A percentile compares a stretch with the other conserved stretches of the same genome.
Evolutionary conservation across 2,797 vertebrate genomes (phyloP).

Genomic region (Staurois parvus): DNA sequence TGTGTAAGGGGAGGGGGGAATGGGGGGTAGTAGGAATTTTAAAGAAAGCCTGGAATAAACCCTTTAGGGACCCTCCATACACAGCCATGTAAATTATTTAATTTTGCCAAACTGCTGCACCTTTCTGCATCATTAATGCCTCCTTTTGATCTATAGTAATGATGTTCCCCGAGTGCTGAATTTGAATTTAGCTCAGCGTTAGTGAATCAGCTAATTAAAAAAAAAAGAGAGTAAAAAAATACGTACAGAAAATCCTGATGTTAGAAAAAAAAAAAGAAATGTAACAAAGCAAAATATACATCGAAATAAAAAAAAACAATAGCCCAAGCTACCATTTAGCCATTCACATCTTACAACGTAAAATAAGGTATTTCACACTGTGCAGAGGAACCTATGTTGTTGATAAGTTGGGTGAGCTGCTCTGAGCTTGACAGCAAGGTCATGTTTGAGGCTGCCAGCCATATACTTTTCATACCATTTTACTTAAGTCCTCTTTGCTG

Average conservation of each 20-base stretch:
- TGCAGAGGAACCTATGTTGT: slow-evolving; percentile 7
- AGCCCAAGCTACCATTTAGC: slow-evolving; percentile 28
- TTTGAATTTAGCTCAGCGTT: slow-evolving; percentile 61
- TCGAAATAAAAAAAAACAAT: background rate
- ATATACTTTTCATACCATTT: background rate
- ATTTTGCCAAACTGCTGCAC: slow-evolving; percentile 82
- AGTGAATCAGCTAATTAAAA: slow-evolving; percentile 70
- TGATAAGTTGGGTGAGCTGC: background rate
- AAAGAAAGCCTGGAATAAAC: slow-evolving; percentile 51
- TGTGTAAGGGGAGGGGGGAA: slow-evolving; percentile 29
- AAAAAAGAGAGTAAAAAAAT: slow-evolving; percentile 43
- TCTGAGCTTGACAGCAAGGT: slow-evolving; percentile 43
- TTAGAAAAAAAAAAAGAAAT: slow-evolving; percentile 13
- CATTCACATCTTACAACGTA: background rate
- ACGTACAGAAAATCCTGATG: background rate
- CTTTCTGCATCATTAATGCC: slow-evolving; percentile 81
- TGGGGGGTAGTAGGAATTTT: slow-evolving; percentile 50
- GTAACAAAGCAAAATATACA: slow-evolving; percentile 24
- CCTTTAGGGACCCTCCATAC: slow-evolving; percentile 66
- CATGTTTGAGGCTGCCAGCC: slow-evolving; percentile 41
- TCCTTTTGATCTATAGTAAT: slow-evolving; percentile 84
- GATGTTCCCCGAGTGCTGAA: slow-evolving; percentile 76
- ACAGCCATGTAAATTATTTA: slow-evolving; percentile 80
- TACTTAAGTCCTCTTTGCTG: slow-evolving; percentile 25
- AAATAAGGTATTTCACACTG: slow-evolving; percentile 39